phyloP scores from a whole-genome alignment of 2,797 vertebrate species.

The Gastrophryne carolinensis region DNA sequence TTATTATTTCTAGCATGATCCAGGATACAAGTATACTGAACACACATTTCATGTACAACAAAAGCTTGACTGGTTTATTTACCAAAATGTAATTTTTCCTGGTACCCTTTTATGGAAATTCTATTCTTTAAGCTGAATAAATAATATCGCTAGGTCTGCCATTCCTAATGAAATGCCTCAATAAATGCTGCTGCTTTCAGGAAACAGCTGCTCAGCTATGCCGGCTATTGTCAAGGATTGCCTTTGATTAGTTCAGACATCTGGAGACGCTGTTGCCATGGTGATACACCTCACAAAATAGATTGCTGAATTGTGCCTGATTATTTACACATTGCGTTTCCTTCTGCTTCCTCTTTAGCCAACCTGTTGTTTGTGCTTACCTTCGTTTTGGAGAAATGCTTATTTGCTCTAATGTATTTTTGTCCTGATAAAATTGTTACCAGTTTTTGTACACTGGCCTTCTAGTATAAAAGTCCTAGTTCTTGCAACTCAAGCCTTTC shows the following conservation, averaged over 20 bases:
- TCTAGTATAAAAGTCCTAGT: not conserved
- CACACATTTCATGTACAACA: not conserved
- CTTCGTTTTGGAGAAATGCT: not conserved
- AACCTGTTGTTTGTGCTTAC: conserved; percentile 9
- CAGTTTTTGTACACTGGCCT: not conserved
- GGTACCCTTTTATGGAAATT: not conserved
- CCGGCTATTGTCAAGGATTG: conserved; percentile 30
- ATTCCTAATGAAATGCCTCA: conserved; percentile 16
- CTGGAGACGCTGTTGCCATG: conserved; percentile 23
- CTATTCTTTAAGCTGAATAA: not conserved
- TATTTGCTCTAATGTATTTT: not conserved
- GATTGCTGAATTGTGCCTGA: not conserved
- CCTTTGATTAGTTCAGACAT: conserved; percentile 33
- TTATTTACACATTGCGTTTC: conserved; percentile 19
- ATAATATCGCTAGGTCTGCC: conserved; percentile 7
- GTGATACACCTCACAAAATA: conserved; percentile 7
- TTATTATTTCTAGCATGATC: not conserved
- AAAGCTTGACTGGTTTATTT: not conserved
- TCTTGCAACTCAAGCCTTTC: not conserved
- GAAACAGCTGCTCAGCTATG: conserved; percentile 31
- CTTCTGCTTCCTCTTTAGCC: not conserved
- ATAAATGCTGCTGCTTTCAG: conserved; percentile 30
- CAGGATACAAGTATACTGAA: not conserved
- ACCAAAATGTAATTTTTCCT: not conserved
- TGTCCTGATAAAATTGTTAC: not conserved